Evolutionary conservation across 92 coral and sea anemone genomes (phyloP).

Genomic region (Porites lobata): DNA sequence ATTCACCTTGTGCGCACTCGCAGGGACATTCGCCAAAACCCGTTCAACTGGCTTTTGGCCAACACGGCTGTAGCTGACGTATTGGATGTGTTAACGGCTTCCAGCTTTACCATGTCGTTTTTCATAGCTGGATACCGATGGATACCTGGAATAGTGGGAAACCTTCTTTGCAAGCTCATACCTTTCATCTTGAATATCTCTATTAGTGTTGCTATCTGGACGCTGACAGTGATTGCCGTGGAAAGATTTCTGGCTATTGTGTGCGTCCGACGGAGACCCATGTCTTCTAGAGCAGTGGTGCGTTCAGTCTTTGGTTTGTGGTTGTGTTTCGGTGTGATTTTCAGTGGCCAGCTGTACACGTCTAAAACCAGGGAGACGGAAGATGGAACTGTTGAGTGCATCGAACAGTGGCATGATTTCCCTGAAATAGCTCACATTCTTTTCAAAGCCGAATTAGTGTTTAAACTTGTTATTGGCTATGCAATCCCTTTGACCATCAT

Average conservation of each 20-base stretch:
- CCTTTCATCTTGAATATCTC: slow-evolving; percentile 23
- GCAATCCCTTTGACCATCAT: slow-evolving; percentile 22
- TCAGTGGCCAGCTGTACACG: neutral
- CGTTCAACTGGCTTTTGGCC: slow-evolving; percentile 10
- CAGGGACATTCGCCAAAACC: neutral
- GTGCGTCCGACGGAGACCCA: slow-evolving; percentile 39
- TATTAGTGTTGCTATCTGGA: slow-evolving; percentile 44
- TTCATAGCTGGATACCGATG: neutral
- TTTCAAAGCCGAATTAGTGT: neutral
- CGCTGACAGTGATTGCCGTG: slow-evolving; percentile 47
- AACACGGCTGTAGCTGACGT: slow-evolving; percentile 11
- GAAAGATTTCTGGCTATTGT: slow-evolving; percentile 69
- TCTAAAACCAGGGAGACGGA: neutral
- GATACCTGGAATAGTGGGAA: neutral
- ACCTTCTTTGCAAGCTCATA: slow-evolving; percentile 35
- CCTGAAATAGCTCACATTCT: neutral
- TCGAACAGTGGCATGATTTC: neutral
- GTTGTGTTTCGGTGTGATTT: neutral
- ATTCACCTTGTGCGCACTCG: slow-evolving; percentile 15
- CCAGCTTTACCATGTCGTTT: neutral
- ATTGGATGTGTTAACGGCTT: neutral
- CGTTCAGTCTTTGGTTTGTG: slow-evolving; percentile 5
- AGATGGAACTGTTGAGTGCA: neutral
- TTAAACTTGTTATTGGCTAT: neutral
- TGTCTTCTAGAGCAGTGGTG: slow-evolving; percentile 38